phyloP scores from a whole-genome alignment of 2,888 invertebrate species.

The Trachelus iudaicus region DNA sequence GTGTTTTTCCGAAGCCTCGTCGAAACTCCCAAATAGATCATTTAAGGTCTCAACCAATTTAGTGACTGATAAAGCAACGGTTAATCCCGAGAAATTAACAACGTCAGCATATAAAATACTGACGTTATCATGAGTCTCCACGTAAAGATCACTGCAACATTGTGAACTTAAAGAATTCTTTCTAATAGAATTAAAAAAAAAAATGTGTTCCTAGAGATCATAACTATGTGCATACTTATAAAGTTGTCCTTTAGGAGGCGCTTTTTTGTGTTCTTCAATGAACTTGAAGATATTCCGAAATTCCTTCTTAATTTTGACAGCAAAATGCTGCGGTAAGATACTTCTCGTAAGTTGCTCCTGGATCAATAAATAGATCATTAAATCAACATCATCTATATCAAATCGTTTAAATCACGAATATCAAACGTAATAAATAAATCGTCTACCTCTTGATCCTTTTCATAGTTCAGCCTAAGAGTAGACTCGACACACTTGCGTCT shows the following conservation, averaged over 20 bases:
- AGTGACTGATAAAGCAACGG: constrained; percentile 82
- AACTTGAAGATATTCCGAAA: constrained; percentile 67
- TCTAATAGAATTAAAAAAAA: background rate
- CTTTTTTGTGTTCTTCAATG: constrained; percentile 61
- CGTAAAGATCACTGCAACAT: constrained; percentile 81
- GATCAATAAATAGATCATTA: background rate
- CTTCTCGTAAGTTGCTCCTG: constrained; percentile 87
- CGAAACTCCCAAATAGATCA: constrained; percentile 91
- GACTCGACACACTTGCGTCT: constrained; percentile 88
- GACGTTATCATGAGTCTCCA: constrained; percentile 89
- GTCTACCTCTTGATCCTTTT: constrained; percentile 84
- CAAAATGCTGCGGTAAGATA: constrained; percentile 88
- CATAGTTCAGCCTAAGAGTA: constrained; percentile 82
- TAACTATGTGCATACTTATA: constrained; percentile 60
- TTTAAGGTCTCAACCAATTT: constrained; percentile 89
- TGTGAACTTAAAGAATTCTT: constrained; percentile 3
- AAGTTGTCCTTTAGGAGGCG: constrained; percentile 59
- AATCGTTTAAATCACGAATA: background rate
- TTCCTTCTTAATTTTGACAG: constrained; percentile 71
- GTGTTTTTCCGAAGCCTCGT: constrained; percentile 86
- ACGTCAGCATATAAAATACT: constrained; percentile 93
- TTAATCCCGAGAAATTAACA: constrained; percentile 91
- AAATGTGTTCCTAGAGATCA: background rate
- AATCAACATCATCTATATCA: background rate
- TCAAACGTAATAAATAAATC: background rate